A percentile compares a stretch with the other conserved stretches of the same genome.
Evolutionary conservation across 2,888 invertebrate genomes (phyloP).

Genomic region (Hanleya hanleyi): DNA sequence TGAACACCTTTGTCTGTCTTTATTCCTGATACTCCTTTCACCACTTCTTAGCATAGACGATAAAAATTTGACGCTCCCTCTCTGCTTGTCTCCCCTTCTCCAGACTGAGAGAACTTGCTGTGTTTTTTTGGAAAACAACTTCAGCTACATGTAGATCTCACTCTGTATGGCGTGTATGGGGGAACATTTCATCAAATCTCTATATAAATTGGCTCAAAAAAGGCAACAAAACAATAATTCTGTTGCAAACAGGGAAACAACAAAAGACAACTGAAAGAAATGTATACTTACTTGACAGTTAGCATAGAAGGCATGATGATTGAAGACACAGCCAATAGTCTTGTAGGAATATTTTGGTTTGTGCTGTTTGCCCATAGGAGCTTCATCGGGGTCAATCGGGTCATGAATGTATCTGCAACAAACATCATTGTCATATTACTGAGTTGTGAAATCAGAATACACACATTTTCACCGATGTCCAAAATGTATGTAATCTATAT

Average conservation of each 20-base stretch:
- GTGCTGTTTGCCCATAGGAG: conserved; percentile 64
- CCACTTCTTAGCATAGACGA: conserved; percentile 74
- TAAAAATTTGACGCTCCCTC: conserved; percentile 70
- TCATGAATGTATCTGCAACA: conserved; percentile 66
- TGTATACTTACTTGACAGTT: conserved; percentile 73
- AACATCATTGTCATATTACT: no score
- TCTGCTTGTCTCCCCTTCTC: conserved; percentile 69
- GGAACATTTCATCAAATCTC: no score
- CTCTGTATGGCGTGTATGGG: no score
- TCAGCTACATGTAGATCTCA: conserved; percentile 68
- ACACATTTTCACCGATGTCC: no score
- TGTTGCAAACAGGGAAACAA: no score
- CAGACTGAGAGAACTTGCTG: conserved; percentile 53
- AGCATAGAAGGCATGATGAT: conserved; percentile 71
- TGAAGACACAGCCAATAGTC: conserved; percentile 73
- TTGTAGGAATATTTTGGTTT: conserved; percentile 70
- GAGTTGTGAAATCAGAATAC: no score
- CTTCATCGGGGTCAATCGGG: conserved; percentile 66
- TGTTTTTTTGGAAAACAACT: conserved; percentile 66
- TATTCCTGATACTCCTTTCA: conserved; percentile 74
- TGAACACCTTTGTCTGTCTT: no score
- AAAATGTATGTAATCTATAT: no score
- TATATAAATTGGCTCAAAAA: no score
- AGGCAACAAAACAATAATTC: no score
- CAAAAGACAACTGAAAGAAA: no score